Evolutionary conservation across 1,140 invertebrate genomes (phyloP), one percentile per base, ranked within the genome.

Genomic region (Dryas iulia): DNA sequence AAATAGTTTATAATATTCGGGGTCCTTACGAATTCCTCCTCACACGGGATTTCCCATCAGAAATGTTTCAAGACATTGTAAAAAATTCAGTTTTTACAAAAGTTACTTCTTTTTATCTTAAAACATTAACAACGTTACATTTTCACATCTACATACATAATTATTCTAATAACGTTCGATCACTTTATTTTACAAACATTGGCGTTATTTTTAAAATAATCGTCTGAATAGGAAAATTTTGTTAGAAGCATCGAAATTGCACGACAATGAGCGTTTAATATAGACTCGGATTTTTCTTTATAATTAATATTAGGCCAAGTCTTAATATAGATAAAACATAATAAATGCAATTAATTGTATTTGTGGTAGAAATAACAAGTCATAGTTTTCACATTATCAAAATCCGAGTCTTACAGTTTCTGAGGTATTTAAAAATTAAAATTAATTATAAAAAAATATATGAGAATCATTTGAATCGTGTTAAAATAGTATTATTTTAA

Each of bases 121-220:
- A 90, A 91, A 90, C 87, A 91, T 90, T 90, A 91, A 91, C 89
- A 91, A 91, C 87, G 83, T 91, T 91, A 91, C 89, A 91, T 85
- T 90, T 89, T 84, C 87, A 91, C 87, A 85, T 86, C 89, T 91
- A 91, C 88, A 80, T 84, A 3, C 39, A 47, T 47, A 69, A 73
- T 73, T 73, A 76, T 69, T 61, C 87, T 91, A 90, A 89, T 88
- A 91, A 91, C 87, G 87, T 79, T 88, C 77, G 81, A 89, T 90
- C 84, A 89, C 86, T 87, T 88, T 84, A 73, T 73, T 81, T 81
- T 84, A 54, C 30, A 54, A 82, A 83, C 76, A 84, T 83, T 81
- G 84, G 81, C 79, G 63, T 72, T 79, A 87, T 89, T 66, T 89
- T 66, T 80, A 89, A 91, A 91, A 91, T 91, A 89, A 85, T 70